Evolutionary conservation across 2,113 vertebrate species (phyloP), one percentile per base, ranked within the genome.

Genomic region (Mus musculus): DNA sequence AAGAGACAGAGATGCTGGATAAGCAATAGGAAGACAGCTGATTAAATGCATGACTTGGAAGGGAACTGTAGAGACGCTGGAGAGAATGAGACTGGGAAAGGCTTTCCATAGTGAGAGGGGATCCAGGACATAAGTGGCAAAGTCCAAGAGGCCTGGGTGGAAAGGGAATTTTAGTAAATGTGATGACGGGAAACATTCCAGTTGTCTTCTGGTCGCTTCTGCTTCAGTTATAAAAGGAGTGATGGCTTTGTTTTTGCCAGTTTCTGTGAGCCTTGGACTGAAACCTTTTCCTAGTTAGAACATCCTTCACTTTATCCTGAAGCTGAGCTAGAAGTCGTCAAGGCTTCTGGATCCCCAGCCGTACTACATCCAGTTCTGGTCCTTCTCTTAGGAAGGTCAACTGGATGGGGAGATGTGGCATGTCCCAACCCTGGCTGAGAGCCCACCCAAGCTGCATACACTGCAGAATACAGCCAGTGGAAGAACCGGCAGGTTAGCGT

Each of bases 221-320:
- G 20, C 24, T 72, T 96, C 91, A 30, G 71, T 52, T 77, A n/a
- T 82, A 52, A 87, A 93, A 91, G 54, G 14, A 54, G 80, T 82
- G 20, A 39, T 42, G 81, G 20, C 33, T 73, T 75, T 91, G 59
- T 92, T 96, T 91, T 28, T 30, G 49, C 17, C 20, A 73, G 54
- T 28, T 86, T 61, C 24, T 76, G 16, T 28, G n/a, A 77, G 22
- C 22, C 36, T 17, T 24, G 39, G 42, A 6, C 10, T 67, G 52
- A 95, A 59, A 65, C 6, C 11, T 33, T 71, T 39, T 61, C 36
- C 28, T 72, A 30, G n/a, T 72, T 9, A 0, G 24, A 52, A 61
- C 33, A 7, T 46, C 36, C 46, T 75, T 30, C 5, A 54, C 3
- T 61, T 78, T 63, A 75, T 36, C 33, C 9, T 30, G 39, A 72